Percentiles rank a stretch among this genome's conserved stretches.
phyloP scores from a whole-genome alignment of 2,113 vertebrate genomes.

The Lepus americanus region DNA sequence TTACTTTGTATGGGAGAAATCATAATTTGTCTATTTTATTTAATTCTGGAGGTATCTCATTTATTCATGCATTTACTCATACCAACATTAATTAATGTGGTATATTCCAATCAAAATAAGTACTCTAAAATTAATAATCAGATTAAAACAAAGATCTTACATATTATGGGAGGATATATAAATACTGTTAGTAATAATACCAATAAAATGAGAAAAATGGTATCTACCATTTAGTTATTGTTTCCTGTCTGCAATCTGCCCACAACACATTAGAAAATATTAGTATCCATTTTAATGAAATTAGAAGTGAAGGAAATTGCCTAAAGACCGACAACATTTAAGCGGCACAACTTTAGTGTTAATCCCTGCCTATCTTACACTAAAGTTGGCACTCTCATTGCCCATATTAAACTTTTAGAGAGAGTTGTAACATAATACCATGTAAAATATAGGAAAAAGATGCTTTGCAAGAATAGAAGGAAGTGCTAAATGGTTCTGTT shows the following conservation, averaged over 20 bases:
- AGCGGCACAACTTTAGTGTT: background rate
- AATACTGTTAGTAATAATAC: background rate
- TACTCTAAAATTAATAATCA: background rate
- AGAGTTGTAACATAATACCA: background rate
- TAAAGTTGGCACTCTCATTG: background rate
- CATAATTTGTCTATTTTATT: background rate
- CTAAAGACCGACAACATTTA: background rate
- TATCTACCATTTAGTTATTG: background rate
- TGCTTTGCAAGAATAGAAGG: background rate
- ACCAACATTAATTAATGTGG: background rate
- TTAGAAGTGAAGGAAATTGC: background rate
- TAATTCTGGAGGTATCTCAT: background rate
- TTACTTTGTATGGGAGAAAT: background rate
- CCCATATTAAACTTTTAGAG: background rate
- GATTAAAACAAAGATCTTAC: background rate
- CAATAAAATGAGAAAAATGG: background rate
- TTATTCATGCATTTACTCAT: background rate
- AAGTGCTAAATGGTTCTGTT: background rate
- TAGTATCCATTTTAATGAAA: background rate
- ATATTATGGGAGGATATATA: background rate
- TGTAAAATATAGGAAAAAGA: background rate
- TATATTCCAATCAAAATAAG: background rate
- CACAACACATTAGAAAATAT: background rate
- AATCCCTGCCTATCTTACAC: background rate
- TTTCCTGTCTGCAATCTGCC: background rate